phyloP scores from a whole-genome alignment of 92 coral and sea anemone genomes.

The Zoanthus sansibaricus region DNA sequence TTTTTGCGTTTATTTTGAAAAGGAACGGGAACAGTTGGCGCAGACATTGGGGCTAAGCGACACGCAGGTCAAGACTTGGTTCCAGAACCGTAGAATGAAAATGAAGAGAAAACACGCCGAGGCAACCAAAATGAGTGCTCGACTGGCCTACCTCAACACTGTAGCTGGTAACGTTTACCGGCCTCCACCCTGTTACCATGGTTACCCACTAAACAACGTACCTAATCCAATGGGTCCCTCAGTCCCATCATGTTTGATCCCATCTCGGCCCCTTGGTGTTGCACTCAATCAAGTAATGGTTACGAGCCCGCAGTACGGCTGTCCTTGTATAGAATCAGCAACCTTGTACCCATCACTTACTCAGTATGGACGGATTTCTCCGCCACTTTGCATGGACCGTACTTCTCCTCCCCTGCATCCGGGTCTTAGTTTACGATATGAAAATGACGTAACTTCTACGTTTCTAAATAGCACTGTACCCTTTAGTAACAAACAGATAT shows the following conservation, averaged over 20 bases:
- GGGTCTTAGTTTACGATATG: neutral
- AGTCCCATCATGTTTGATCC: slow-evolving; percentile 2
- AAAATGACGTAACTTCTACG: neutral
- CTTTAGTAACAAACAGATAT: neutral
- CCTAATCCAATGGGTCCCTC: neutral
- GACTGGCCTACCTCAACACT: slow-evolving; percentile 21
- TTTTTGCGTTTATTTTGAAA: neutral
- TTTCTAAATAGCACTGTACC: neutral
- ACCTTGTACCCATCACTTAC: neutral
- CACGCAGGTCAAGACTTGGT: slow-evolving; percentile 43
- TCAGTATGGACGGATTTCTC: slow-evolving; percentile 35
- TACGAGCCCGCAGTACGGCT: slow-evolving; percentile 17
- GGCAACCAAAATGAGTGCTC: neutral
- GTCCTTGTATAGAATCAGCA: neutral
- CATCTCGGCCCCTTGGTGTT: slow-evolving; percentile 30
- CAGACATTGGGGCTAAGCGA: slow-evolving; percentile 24
- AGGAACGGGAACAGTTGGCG: slow-evolving; percentile 46
- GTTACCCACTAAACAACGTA: neutral
- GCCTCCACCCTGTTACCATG: neutral
- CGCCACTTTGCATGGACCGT: neutral
- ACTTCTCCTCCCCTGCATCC: slow-evolving; percentile 5
- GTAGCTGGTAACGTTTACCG: slow-evolving; percentile 14
- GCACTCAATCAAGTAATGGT: neutral
- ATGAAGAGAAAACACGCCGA: slow-evolving; percentile 35
- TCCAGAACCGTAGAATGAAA: slow-evolving; percentile 44